A percentile compares a stretch with the other conserved stretches of the same genome.
Evolutionary conservation across 1,140 invertebrate species (phyloP).

Genomic region (Drosophila triauraria): DNA sequence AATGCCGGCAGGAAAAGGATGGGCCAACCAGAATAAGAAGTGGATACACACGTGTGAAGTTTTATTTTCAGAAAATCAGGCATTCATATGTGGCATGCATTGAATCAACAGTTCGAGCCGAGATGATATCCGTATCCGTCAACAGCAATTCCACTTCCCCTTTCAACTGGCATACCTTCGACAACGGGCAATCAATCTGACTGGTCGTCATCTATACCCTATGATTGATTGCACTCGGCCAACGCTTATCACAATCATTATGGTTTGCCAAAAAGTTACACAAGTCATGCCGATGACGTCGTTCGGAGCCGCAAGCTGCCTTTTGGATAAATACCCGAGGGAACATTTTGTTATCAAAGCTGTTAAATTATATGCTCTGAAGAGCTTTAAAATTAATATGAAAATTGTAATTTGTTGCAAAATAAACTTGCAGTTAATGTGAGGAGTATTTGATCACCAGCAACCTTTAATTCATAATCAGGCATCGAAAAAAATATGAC

Average conservation of each 20-base stretch:
- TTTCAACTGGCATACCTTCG: neutral
- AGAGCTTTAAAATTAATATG: neutral
- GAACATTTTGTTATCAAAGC: neutral
- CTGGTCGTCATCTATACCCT: constrained; percentile 19
- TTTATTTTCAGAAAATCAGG: constrained; percentile 32
- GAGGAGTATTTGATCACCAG: neutral
- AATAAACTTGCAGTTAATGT: neutral
- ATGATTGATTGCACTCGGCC: constrained; percentile 43
- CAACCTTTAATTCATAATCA: neutral
- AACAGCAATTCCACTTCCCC: constrained; percentile 19
- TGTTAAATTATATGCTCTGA: neutral
- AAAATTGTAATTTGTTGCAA: neutral
- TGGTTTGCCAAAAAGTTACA: constrained; percentile 24
- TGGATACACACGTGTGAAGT: constrained; percentile 47
- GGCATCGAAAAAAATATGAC: constrained; percentile 18
- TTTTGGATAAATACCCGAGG: neutral
- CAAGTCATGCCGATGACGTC: constrained; percentile 25
- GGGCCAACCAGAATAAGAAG: constrained; percentile 19
- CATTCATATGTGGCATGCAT: constrained; percentile 23
- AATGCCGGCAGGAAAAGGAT: constrained; percentile 11
- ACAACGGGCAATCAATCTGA: constrained; percentile 47
- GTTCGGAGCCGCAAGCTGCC: neutral
- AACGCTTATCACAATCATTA: constrained; percentile 43
- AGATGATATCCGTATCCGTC: constrained; percentile 53
- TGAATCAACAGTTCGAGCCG: constrained; percentile 49